Base-by-base conservation (phyloP, 2,888 invertebrate genomes). In the Dysmachus trigonus region DNA sequence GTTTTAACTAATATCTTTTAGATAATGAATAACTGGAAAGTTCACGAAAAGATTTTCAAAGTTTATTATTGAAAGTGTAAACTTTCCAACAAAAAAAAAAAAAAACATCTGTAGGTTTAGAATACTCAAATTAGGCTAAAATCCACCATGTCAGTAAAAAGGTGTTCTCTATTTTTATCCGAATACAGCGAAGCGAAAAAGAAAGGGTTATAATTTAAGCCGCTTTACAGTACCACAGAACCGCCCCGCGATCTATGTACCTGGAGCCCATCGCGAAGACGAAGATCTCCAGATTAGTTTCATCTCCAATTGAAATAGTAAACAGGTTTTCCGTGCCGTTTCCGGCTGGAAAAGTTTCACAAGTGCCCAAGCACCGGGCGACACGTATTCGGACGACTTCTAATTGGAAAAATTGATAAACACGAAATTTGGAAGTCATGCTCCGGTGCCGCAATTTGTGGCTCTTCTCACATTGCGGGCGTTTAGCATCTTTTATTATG, bases 391-490 rank as follows among this genome's bases (percentile, higher is more conserved):
- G 62, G 18, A 18, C 76, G 76, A 77, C 77, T 47, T 77, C 77
- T 77, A 77, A 77, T 77, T 47, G 41, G 77, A 51, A 77, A 77
- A 77, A 77, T 47, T 77, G 47, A 77, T 47, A 77, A 47, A 77
- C 27, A 77, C 22, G 30, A 77, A 77, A 77, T 77, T 77, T 77
- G 77, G 77, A 30, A 77, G 77, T 77, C 77, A 77, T 47, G 77
- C 47, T 15, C 30, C 27, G 47, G 6, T 77, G 30, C 77, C 47
- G 41, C 30, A 41, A 41, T 77, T 77, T 31, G 27, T 47, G 13
- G 51, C 77, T 41, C 38, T 47, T 41, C 77, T 77, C 41, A 77
- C 77, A 30, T 77, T 51, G 47, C 30, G 27, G 18, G 3, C 62
- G 41, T 47, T 47, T 47, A 77, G 77, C 77, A 77, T 41, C 30